Conservation (phyloP, 2,888 invertebrate species). For the Drosophila birchii region DNA sequence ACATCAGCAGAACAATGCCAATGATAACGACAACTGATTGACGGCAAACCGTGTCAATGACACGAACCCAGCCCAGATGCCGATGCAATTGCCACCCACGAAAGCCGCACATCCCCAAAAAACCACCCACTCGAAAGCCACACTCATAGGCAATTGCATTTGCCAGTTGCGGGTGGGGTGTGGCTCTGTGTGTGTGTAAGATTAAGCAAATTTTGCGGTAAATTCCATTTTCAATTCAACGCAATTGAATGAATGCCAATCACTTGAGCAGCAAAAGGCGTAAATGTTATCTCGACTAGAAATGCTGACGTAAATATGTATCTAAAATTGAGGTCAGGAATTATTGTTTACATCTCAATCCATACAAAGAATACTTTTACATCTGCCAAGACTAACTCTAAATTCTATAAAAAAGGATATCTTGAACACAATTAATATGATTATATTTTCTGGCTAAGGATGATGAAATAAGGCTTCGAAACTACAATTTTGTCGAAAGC, state of each 20-base stretch:
- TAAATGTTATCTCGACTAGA: constrained; percentile 5
- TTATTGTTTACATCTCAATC: not conserved
- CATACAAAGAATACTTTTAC: not conserved
- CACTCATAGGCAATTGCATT: constrained; percentile 17
- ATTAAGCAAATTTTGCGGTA: constrained; percentile 53
- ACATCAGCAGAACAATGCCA: constrained; percentile 17
- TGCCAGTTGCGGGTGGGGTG: constrained; percentile 7
- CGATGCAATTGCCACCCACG: constrained; percentile 21
- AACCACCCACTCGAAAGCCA: constrained; percentile 2
- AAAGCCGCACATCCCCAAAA: constrained; percentile 8
- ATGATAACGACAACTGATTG: constrained; percentile 40
- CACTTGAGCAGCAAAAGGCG: constrained; percentile 31
- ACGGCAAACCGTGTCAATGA: constrained; percentile 42
- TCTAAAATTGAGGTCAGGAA: constrained; percentile 4
- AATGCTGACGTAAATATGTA: not conserved
- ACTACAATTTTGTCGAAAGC: not conserved
- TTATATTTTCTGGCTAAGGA: too few relatives aligned
- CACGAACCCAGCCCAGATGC: constrained; percentile 16
- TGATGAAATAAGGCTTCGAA: not conserved
- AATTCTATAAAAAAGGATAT: not conserved
- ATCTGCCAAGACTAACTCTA: not conserved
- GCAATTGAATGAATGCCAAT: constrained; percentile 28
- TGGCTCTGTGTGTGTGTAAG: constrained; percentile 15
- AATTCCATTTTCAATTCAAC: constrained; percentile 46
- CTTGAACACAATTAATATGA: not conserved